Evolutionary conservation across 2,797 vertebrate species (phyloP).

Genomic region (Rallus crepitans): DNA sequence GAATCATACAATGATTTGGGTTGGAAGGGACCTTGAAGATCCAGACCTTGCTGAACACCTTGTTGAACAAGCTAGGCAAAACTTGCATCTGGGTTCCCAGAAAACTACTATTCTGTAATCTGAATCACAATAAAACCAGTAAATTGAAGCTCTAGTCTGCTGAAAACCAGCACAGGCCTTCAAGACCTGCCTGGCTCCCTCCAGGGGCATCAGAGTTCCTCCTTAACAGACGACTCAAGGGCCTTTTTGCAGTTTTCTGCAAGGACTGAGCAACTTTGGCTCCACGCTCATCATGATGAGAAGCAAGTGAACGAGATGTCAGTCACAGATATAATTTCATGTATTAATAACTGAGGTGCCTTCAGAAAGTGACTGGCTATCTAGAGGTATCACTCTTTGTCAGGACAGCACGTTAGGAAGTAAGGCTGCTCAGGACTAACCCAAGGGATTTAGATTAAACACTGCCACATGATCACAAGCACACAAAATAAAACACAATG

Average conservation of each 20-base stretch:
- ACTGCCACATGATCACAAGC: neutral
- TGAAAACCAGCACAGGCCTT: neutral
- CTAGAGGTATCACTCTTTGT: neutral
- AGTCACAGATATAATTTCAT: neutral
- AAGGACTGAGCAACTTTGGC: neutral
- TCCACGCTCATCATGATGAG: neutral
- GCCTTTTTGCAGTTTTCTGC: neutral
- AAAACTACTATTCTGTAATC: neutral
- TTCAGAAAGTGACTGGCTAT: neutral
- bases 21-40: too few relatives aligned
- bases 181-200: neutral
- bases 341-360: neutral
- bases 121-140: neutral
- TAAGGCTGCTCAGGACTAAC: neutral
- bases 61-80: neutral
- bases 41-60: neutral
- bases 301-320: neutral
- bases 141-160: neutral
- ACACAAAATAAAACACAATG: neutral
- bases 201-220: neutral
- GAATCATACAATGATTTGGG: too few relatives aligned
- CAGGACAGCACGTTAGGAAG: neutral
- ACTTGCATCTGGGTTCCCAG: neutral
- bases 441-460: fast-evolving
- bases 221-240: neutral